Conservation (phyloP, 1,140 invertebrate species). For the Drosophila bipectinata region DNA sequence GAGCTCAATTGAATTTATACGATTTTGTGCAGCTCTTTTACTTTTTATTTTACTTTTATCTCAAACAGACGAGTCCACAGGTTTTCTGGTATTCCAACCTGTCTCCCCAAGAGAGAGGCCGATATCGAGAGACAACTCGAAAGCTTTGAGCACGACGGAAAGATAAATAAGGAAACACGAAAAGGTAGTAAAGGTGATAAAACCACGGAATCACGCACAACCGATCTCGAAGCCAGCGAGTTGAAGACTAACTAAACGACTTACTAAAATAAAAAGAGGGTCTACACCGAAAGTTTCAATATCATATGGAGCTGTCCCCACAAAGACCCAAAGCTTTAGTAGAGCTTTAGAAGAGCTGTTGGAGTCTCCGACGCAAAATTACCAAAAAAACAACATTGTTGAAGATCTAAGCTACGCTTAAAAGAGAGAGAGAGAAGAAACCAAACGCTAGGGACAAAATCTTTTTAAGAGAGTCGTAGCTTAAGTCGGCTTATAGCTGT, state of each 20-base stretch:
- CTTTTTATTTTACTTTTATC: conserved; percentile 75
- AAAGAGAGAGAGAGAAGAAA: conserved; percentile 28
- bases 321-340: conserved; percentile 32
- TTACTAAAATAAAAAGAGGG: conserved; percentile 8
- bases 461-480: neutral
- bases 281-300: conserved; percentile 28
- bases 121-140: conserved; percentile 11
- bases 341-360: conserved; percentile 52
- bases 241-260: conserved; percentile 52
- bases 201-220: conserved; percentile 32
- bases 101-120: conserved; percentile 21
- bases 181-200: conserved; percentile 17
- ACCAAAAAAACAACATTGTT: conserved; percentile 37
- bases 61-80: conserved; percentile 64
- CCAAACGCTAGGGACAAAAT: neutral
- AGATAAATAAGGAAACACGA: conserved; percentile 34
- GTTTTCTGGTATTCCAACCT: conserved; percentile 61
- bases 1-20: conserved; percentile 45
- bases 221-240: conserved; percentile 67
- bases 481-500: conserved; percentile 11
- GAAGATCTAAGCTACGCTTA: conserved; percentile 41
- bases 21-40: conserved; percentile 72
- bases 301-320: conserved; percentile 27
- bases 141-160: conserved; percentile 58
- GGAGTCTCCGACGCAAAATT: neutral